Conservation (phyloP, 2,888 invertebrate species). For the Coelinius sp. region DNA sequence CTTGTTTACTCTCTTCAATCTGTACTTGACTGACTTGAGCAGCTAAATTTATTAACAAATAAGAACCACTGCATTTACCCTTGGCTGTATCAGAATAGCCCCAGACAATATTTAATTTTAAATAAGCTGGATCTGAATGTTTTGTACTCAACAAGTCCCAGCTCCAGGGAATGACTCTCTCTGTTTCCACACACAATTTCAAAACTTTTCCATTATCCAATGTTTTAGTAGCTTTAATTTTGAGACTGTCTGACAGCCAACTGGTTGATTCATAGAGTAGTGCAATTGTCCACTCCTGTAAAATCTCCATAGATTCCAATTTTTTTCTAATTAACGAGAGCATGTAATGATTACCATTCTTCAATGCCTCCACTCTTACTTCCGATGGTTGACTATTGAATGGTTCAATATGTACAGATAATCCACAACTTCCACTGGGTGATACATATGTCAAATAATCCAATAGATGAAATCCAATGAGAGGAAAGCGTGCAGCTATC, state of each 20-base stretch:
- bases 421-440: conserved; percentile 64
- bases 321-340: conserved; percentile 59
- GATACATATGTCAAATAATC: conserved; percentile 66
- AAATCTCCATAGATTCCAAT: conserved; percentile 52
- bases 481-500: conserved; percentile 58
- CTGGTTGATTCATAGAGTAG: conserved; percentile 58
- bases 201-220: conserved; percentile 57
- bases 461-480: conserved; percentile 61
- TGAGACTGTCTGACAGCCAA: conserved; percentile 61
- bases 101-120: conserved; percentile 60
- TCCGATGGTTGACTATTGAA: conserved; percentile 57
- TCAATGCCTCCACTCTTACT: conserved; percentile 58
- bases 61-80: conserved; percentile 63
- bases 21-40: conserved; percentile 63
- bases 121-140: conserved; percentile 57
- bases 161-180: conserved; percentile 62
- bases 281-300: conserved; percentile 65
- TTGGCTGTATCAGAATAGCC: conserved; percentile 58
- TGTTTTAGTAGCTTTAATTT: conserved; percentile 62
- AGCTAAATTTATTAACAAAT: conserved; percentile 55
- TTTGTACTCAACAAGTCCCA: conserved; percentile 62
- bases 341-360: conserved; percentile 54
- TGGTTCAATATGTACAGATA: conserved; percentile 61
- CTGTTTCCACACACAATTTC: conserved; percentile 63
- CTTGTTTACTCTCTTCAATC: conserved; percentile 52